Percentiles rank a stretch among this genome's conserved stretches.
phyloP scores from a whole-genome alignment of 2,888 invertebrate genomes.

The Macrostomum cliftonense region DNA sequence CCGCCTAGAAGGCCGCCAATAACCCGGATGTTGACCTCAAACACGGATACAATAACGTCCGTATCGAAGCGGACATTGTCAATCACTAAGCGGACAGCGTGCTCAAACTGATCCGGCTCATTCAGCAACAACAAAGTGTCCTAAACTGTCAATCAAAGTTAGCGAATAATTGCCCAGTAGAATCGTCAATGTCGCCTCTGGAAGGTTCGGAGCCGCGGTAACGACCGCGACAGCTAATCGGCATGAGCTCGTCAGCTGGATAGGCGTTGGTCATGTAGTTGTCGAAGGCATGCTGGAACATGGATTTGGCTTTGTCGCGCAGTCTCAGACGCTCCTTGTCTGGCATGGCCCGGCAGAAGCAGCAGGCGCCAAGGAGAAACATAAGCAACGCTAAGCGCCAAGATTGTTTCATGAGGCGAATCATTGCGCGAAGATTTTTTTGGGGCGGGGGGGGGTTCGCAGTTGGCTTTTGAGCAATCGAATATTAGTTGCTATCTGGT shows the following conservation, averaged over 20 bases:
- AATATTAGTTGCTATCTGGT: too few relatives aligned
- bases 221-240: conserved; percentile 74
- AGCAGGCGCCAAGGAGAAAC: too few relatives aligned
- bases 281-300: conserved; percentile 2
- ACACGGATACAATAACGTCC: conserved; percentile 84
- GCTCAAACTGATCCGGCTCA: conserved; percentile 79
- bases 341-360: too few relatives aligned
- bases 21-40: conserved; percentile 91
- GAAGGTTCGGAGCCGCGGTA: conserved; percentile 70
- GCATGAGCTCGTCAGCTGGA: conserved; percentile 95
- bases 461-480: too few relatives aligned
- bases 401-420: too few relatives aligned
- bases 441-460: too few relatives aligned
- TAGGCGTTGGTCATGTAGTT: conserved; percentile 58
- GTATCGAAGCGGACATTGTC: conserved; percentile 72
- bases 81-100: conserved; percentile 65
- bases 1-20: conserved; percentile 86
- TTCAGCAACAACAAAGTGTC: conserved; percentile 80
- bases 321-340: too few relatives aligned
- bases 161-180: conserved; percentile 88
- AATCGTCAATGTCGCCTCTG: conserved; percentile 86
- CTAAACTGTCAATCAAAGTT: conserved; percentile 75
- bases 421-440: too few relatives aligned
- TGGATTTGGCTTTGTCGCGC: neutral
- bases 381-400: too few relatives aligned